Evolutionary conservation across 92 coral and sea anemone species (phyloP).

Genomic region (Zoanthus sansibaricus): DNA sequence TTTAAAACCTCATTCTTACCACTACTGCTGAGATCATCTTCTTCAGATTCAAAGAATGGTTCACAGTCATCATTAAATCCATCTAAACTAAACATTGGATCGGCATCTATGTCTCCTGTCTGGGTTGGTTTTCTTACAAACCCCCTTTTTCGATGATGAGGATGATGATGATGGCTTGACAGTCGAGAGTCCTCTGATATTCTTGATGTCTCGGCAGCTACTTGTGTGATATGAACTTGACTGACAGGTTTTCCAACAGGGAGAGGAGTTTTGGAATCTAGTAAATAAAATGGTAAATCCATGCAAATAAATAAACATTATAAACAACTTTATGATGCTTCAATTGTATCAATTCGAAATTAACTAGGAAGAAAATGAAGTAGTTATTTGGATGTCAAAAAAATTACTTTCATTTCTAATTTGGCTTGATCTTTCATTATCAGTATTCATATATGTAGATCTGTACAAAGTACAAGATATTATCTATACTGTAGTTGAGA

Average conservation of each 20-base stretch:
- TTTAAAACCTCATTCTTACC: slow-evolving; percentile 30
- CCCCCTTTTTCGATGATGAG: slow-evolving; percentile 41
- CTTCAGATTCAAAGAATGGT: slow-evolving; percentile 97
- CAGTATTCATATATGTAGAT: too few relatives aligned
- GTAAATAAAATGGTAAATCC: not conserved
- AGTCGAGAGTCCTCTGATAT: slow-evolving; percentile 37
- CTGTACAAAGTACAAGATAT: too few relatives aligned
- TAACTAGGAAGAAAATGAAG: too few relatives aligned
- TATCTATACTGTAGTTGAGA: too few relatives aligned
- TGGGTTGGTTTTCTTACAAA: slow-evolving; percentile 61
- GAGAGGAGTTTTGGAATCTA: slow-evolving; percentile 26
- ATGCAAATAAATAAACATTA: too few relatives aligned
- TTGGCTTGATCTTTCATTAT: too few relatives aligned
- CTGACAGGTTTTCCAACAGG: slow-evolving; percentile 48
- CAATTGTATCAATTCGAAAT: too few relatives aligned
- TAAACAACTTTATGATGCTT: too few relatives aligned
- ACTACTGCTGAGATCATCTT: slow-evolving; percentile 95
- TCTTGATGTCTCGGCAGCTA: slow-evolving; percentile 33
- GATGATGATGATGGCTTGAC: slow-evolving; percentile 35
- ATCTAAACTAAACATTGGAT: slow-evolving; percentile 87
- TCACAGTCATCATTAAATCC: slow-evolving; percentile 89
- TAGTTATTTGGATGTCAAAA: too few relatives aligned
- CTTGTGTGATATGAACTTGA: slow-evolving; percentile 68
- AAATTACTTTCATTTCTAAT: too few relatives aligned
- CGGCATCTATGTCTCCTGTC: slow-evolving; percentile 73